Percentiles rank a stretch among this genome's conserved stretches.
Evolutionary conservation across 2,888 invertebrate genomes (phyloP).

Genomic region (Nymphalis polychloros): DNA sequence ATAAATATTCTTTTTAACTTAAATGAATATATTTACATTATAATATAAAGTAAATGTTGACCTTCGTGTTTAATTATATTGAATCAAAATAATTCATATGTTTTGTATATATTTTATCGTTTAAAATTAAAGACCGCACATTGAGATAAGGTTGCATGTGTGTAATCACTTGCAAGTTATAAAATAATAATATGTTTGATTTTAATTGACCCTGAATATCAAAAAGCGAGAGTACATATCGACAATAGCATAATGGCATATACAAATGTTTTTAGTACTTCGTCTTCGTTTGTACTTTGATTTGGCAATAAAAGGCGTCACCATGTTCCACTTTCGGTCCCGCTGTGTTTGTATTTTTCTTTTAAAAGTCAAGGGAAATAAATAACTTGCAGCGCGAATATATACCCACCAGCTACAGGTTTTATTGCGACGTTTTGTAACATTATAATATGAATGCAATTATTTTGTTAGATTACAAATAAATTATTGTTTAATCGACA

Average conservation of each 20-base stretch:
- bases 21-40: neutral
- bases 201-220: conserved; percentile 25
- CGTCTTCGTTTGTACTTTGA: conserved; percentile 45
- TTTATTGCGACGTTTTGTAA: conserved; percentile 17
- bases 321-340: conserved; percentile 36
- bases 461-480: neutral
- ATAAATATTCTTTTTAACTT: too few relatives aligned
- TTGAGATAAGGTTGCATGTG: neutral
- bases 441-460: neutral
- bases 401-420: conserved; percentile 10
- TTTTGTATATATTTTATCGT: neutral
- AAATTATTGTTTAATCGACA: neutral
- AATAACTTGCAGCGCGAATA: conserved; percentile 29
- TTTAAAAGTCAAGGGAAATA: conserved; percentile 42
- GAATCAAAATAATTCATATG: neutral
- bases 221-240: conserved; percentile 26
- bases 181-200: conserved; percentile 13
- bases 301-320: conserved; percentile 50
- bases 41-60: neutral
- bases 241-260: conserved; percentile 37
- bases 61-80: conserved; percentile 8
- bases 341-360: conserved; percentile 29
- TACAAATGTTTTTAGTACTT: conserved; percentile 47
- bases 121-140: conserved; percentile 10
- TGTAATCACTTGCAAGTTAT: conserved; percentile 6